These are phyloP conservation scores for Drosophila formosana DNA, from an alignment of 2,888 invertebrate species.

Conservation along the genomic window DNA sequence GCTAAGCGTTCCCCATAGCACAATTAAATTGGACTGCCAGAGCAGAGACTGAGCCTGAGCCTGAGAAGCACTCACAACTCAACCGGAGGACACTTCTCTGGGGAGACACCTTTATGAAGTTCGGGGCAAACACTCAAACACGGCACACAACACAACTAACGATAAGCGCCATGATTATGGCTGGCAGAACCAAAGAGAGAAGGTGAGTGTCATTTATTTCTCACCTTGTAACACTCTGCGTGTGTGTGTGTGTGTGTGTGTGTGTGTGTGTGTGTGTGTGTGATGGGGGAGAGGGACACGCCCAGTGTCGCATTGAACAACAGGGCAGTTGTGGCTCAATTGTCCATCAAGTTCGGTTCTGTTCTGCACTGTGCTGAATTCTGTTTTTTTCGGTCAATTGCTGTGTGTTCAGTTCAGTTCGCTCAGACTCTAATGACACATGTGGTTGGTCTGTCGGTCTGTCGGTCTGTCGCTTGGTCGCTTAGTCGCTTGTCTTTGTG, in stretches of 20 bases:
- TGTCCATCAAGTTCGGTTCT: slow-evolving; percentile 45
- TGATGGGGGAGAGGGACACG: slow-evolving; percentile 21
- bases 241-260: background rate
- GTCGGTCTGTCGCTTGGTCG: too few species aligned
- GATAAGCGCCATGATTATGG: slow-evolving; percentile 64
- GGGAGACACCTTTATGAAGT: slow-evolving; percentile 64
- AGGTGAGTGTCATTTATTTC: slow-evolving; percentile 32
- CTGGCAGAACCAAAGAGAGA: background rate
- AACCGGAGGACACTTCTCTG: slow-evolving; percentile 50
- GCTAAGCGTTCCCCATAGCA: slow-evolving; percentile 57
- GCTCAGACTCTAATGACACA: slow-evolving; percentile 56
- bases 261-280: background rate
- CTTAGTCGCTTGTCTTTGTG: slow-evolving; percentile 19
- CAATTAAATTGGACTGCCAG: slow-evolving; percentile 55
- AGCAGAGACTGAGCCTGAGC: slow-evolving; percentile 10
- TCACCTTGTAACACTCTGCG: slow-evolving; percentile 28
- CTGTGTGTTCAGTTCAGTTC: slow-evolving; percentile 16
- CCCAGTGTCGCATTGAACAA: slow-evolving; percentile 31
- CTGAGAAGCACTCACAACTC: slow-evolving; percentile 39
- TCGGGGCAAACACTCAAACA: slow-evolving; percentile 32
- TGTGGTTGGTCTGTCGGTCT: slow-evolving; percentile 31
- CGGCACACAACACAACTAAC: slow-evolving; percentile 49
- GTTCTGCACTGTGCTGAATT: slow-evolving; percentile 9
- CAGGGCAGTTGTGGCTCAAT: slow-evolving; percentile 29
- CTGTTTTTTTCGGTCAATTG: slow-evolving; percentile 13